Percentiles rank a stretch among this genome's conserved stretches.
These are phyloP conservation scores for Archips crataeganus DNA, from an alignment of 2,888 invertebrate genomes.

Conservation along the genomic window DNA sequence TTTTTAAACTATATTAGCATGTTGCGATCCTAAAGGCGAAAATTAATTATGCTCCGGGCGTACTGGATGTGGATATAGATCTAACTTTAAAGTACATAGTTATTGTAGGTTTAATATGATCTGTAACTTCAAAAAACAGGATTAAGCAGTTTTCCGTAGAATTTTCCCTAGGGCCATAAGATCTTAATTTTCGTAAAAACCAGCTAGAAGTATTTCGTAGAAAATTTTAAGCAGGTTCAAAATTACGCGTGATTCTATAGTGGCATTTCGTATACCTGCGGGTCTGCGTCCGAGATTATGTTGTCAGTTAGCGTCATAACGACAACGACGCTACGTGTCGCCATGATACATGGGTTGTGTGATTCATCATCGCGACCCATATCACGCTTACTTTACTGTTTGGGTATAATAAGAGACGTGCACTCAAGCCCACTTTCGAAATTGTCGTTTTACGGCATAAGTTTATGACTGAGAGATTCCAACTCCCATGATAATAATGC, in stretches of 20 bases:
- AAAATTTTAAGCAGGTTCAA: background rate
- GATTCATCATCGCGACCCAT: constrained; percentile 73
- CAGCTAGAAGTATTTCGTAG: background rate
- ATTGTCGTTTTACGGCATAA: constrained; percentile 42
- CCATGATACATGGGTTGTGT: constrained; percentile 59
- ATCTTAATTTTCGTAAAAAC: background rate
- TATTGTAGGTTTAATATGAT: background rate
- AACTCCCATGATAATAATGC: constrained; percentile 29
- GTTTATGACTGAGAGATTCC: constrained; percentile 40
- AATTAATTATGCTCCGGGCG: background rate
- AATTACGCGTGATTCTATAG: constrained; percentile 7
- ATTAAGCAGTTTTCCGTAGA: too few species aligned
- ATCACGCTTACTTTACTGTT: constrained; percentile 66
- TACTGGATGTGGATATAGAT: too few species aligned
- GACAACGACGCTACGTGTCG: constrained; percentile 57
- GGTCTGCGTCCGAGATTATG: constrained; percentile 51
- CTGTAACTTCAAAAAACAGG: background rate
- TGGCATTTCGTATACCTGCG: constrained; percentile 28
- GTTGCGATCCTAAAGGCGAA: background rate
- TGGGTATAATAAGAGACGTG: constrained; percentile 49
- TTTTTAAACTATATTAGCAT: background rate
- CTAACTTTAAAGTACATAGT: too few species aligned
- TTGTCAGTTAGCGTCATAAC: constrained; percentile 67
- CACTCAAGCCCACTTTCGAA: constrained; percentile 47
- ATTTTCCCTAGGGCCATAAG: background rate